Base-by-base conservation (phyloP, 37 sponge, comb jelly and placozoan genomes). In the Hexactinellida sp. region DNA sequence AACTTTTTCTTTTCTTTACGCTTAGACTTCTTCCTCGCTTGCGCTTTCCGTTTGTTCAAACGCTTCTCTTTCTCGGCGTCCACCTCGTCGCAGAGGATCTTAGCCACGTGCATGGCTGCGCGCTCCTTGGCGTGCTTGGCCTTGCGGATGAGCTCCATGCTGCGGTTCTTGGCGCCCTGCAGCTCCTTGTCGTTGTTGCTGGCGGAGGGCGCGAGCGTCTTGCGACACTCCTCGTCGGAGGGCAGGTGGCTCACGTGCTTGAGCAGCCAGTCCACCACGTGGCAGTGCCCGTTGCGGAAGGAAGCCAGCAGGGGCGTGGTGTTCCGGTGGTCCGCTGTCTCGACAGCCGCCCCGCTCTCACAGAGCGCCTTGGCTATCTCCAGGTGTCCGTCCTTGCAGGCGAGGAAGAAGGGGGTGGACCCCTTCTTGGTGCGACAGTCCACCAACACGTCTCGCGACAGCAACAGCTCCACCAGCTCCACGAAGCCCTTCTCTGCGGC, bases 361-460 rank as follows among this genome's bases (percentile, higher is more conserved):
- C 86, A 84, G 52, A 96, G 85, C 85, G 94, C 84, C 39, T 88
- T 54, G 28, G 92, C 90, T 13, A 96, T 94, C 39, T 92, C 93
- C 83, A 82, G 63, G 91, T 87, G 89, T 0, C 96, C 99, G 55
- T 98, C 99, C 54, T 90, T 88, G 82, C 94, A 93, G 55, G 95
- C 89, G 5, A 98, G 86, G 88, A 90, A 94, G 89, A 98, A 91
- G 13, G 99, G 99, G n/a, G 99, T 89, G 84, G 89, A 93, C 13
- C 99, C 99, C 85, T 95, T 98, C 92, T 94, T 95, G n/a, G 99
- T 95, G 37, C 95, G 84, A 82, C 91, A 84, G 54, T 97, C 99
- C 3, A 95, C 91, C 13, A 21, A 1, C 3, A 39, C 86, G 5
- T 51, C 88, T 89, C 91, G 55, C 37, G 90, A 89, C 38, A 96